Evolutionary conservation across 2,113 vertebrate species (phyloP), one percentile per base, ranked within the genome.

Genomic region (Planiliza haematocheilus): DNA sequence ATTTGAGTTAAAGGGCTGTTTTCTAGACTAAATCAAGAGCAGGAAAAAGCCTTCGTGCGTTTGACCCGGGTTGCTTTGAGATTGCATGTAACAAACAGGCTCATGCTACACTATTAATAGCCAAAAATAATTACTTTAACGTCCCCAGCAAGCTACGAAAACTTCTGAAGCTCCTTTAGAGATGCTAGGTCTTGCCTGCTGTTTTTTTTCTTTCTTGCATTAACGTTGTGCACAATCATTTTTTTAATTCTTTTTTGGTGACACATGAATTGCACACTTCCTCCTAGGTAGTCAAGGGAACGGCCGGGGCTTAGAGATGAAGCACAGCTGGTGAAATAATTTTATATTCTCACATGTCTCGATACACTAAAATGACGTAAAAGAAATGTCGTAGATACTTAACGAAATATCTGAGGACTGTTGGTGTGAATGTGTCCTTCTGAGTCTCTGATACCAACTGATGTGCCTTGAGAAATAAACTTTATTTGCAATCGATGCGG

Each of bases 391-490:
- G 60, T 45, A 11, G 36, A 57, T 66, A 62, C 69, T 85, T 69
- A n/a, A 30, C 78, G 24, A 79, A 78, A 74, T 49, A 34, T 67
- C 52, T 63, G 62, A 49, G 73, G 63, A 59, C 62, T 56, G 59
- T 62, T 65, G 67, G n/a, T 77, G 48, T 84, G 80, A 84, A 86
- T 84, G 83, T 86, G 73, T 81, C 72, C 43, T 70, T 81, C 56
- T 67, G 53, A 70, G 53, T 61, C 63, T 43, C 64, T 80, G 43
- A 79, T 65, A 73, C 67, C 68, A 83, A 74, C 67, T 77, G 64
- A 82, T 80, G 89, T 92, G 89, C 91, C 90, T 93, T 92, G 66
- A 8, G 38, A 75, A 87, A 86, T 36, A 71, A 83, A 77, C 70
- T 83, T 70, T 64, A 59, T 84, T 79, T 82, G 75, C 74, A 80